Evolutionary conservation across 2,888 invertebrate species (phyloP), one percentile per base, ranked within the genome.

Genomic region (Ceramica pisi): DNA sequence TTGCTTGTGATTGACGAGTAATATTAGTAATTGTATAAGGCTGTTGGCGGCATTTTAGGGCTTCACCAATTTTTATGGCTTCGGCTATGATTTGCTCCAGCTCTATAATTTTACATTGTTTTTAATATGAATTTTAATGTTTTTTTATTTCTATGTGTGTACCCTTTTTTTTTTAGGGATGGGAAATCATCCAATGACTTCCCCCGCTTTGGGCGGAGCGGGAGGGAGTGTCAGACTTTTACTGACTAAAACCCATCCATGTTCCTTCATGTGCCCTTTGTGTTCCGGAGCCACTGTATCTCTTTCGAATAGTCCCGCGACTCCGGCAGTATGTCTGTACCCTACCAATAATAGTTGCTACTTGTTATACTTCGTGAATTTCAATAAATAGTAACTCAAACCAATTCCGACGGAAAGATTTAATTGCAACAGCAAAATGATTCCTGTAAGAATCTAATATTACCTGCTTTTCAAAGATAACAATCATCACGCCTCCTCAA

Each of bases 1-100:
- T 89, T 68, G 74, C 66, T 68, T 82, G 85, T 91, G 93, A 93
- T 93, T 91, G 93, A 93, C 90, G 88, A 80, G 87, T 87, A 87
- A 90, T 88, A 82, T 86, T 90, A 89, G 89, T 92, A 91, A 88
- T 88, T 88, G 85, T 86, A 74, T 82, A 82, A 80, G 80, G 53
- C 79, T 86, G 76, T 79, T 83, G 73, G 62, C 59, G 71, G 75
- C 77, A 79, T 86, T 89, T 86, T 86, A 87, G 9, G 75, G 79
- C 75, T 82, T 78, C 68, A 68, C 69, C 82, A 68, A 77, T 80
- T 64, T 83, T 64, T 83, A 83, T 69, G 81, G 80, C 67, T 86
- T 80, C 57, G 60, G 61, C n/a, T 62, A 79, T 73, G 73, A 86
- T 75, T 82, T 67, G 41, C 46, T 55, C 31, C 26, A 55, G 56